phyloP scores from a whole-genome alignment of 1,140 invertebrate species.

The Philopotamus ludificatus region DNA sequence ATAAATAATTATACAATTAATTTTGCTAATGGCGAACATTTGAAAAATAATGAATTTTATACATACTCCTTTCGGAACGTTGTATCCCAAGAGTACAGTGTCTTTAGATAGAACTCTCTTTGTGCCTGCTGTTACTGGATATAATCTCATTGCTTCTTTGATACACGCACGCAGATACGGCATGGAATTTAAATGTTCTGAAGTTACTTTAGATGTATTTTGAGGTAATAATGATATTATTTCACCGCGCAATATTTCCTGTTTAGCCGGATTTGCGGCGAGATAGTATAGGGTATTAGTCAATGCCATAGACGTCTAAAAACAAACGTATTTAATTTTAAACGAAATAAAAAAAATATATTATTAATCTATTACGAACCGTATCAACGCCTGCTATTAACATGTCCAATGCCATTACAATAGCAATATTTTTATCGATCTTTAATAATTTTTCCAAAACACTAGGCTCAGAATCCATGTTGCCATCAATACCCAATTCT shows the following conservation, averaged over 20 bases:
- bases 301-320: constrained; percentile 45
- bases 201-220: constrained; percentile 53
- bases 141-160: constrained; percentile 62
- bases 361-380: too few species aligned
- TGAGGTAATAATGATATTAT: constrained; percentile 52
- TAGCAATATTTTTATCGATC: constrained; percentile 57
- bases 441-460: constrained; percentile 58
- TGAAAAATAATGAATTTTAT: too few species aligned
- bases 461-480: constrained; percentile 47
- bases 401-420: constrained; percentile 71
- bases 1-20: constrained; percentile 34
- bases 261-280: constrained; percentile 55
- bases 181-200: constrained; percentile 56
- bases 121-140: constrained; percentile 57
- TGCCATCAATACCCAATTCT: constrained; percentile 17
- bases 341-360: constrained; percentile 23
- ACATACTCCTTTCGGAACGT: constrained; percentile 63
- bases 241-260: constrained; percentile 60
- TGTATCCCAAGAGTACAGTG: constrained; percentile 58
- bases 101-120: constrained; percentile 55
- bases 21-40: too few species aligned
- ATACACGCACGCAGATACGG: constrained; percentile 65
- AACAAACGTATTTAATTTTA: constrained; percentile 22
- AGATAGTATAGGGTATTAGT: constrained; percentile 57
- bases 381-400: constrained; percentile 76